Conservation (phyloP, 2,888 invertebrate genomes). For the Hetaerina titia region DNA sequence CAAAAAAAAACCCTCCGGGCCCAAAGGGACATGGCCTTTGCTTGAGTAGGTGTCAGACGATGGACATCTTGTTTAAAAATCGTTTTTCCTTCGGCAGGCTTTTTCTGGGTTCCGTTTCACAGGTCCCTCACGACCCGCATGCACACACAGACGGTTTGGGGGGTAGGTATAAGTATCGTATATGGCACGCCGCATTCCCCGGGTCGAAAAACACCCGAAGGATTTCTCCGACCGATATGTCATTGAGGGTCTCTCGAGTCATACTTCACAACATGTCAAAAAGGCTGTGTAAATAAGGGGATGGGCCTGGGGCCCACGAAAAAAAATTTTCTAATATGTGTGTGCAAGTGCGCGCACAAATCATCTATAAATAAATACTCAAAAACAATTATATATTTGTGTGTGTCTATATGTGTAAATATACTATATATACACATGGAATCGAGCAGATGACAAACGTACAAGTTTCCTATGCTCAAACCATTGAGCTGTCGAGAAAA, state of each 20-base stretch:
- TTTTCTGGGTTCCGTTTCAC: background rate
- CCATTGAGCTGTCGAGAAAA: too few species aligned
- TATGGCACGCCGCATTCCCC: slow-evolving; percentile 8
- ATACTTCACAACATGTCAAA: slow-evolving; percentile 9
- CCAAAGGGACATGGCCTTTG: background rate
- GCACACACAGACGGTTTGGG: background rate
- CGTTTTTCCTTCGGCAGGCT: background rate
- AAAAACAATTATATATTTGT: too few species aligned
- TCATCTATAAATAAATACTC: background rate
- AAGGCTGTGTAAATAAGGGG: background rate
- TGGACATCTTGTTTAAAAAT: slow-evolving; percentile 22
- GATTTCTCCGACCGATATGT: slow-evolving; percentile 10
- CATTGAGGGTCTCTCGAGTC: background rate
- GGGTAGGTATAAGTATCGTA: background rate
- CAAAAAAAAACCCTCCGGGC: background rate
- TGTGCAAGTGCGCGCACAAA: too few species aligned
- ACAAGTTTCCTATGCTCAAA: too few species aligned
- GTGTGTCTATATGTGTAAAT: too few species aligned
- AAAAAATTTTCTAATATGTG: background rate
- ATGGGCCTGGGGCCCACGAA: background rate
- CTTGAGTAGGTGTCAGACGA: background rate
- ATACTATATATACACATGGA: too few species aligned
- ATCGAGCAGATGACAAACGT: too few species aligned
- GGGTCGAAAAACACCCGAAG: background rate
- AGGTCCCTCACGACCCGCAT: background rate